Base-by-base conservation (phyloP, 1,140 invertebrate species). In the Aphis craccivora region DNA sequence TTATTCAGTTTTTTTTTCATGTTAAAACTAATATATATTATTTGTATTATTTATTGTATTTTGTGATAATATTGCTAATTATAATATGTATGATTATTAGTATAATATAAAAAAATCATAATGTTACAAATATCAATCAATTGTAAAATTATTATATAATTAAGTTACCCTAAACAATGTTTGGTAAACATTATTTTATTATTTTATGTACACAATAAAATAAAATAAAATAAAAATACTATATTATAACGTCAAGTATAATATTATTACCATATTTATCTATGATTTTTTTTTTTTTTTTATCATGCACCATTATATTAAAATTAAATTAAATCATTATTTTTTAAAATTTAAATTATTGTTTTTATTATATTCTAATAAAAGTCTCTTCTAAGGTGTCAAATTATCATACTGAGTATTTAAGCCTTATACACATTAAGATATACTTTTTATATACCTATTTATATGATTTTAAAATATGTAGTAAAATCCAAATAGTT, bases 91-190 rank as follows among this genome's bases (percentile, higher is more conserved):
- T 35, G 55, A 67, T n/a, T 30, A 67, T 30, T 67, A 67, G 60
- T n/a, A 30, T 67, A 67, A 37, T 8, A 1, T 37, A n/a, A 81
- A 20, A 81, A 20, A 6, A 81, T 37, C 18, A 35, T 81, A 81
- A 35, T 81, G 76, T 6, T 81, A 81, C n/a, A 37, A 8, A 81
- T 37, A 20, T 37, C 0, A 81, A 81, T 81, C 4, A 81, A 22
- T 81, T 81, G 76, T 81, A 81, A 37, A 81, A 81, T 22, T 35
- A 81, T 81, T 37, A 81, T n/a, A 81, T 81, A 81, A 35, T 81
- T 81, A 81, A 37, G 76, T 35, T 35, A 81, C 60, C 55, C 60
- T 67, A n/a, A 67, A n/a, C 35, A 81, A 8, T 81, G 14, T 37
- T 81, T 81, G 0, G 2, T 81, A 22, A 35, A 35, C 14, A 20